Conservation (phyloP, 1,140 invertebrate genomes). For the Phymastichus coffea region DNA sequence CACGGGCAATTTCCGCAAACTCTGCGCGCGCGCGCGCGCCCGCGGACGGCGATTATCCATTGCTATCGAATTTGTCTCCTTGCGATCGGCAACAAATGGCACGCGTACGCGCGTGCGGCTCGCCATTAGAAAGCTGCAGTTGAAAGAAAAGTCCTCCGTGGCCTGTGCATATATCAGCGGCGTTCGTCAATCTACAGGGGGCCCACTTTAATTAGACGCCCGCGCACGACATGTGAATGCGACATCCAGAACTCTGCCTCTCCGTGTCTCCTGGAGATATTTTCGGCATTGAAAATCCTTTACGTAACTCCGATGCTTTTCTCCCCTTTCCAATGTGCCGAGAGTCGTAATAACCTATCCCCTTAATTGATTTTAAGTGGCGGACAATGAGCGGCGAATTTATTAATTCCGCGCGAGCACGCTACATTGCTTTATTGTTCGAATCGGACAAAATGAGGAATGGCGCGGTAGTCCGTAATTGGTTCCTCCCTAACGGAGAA, state of each 20-base stretch:
- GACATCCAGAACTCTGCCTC: no score
- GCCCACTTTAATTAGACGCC: constrained; percentile 10
- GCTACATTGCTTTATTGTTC: no score
- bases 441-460: constrained; percentile 4
- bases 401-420: background rate
- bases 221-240: constrained; percentile 16
- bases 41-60: background rate
- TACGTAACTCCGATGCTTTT: background rate
- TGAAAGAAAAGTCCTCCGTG: constrained; percentile 2
- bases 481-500: background rate
- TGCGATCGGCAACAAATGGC: no score
- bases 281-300: background rate
- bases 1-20: no score
- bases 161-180: background rate
- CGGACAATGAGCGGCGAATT: constrained; percentile 15
- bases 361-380: constrained; percentile 1
- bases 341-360: background rate
- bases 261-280: constrained; percentile 9
- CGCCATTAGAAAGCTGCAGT: background rate
- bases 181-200: background rate
- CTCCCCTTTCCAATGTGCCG: background rate
- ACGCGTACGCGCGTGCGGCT: no score
- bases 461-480: constrained; percentile 24
- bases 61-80: background rate
- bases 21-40: no score